Evolutionary conservation across 30 jellyfish, hydroid and myxozoan genomes (phyloP), one percentile per base, ranked within the genome.

Genomic region (Pseudorhiza aurosa): DNA sequence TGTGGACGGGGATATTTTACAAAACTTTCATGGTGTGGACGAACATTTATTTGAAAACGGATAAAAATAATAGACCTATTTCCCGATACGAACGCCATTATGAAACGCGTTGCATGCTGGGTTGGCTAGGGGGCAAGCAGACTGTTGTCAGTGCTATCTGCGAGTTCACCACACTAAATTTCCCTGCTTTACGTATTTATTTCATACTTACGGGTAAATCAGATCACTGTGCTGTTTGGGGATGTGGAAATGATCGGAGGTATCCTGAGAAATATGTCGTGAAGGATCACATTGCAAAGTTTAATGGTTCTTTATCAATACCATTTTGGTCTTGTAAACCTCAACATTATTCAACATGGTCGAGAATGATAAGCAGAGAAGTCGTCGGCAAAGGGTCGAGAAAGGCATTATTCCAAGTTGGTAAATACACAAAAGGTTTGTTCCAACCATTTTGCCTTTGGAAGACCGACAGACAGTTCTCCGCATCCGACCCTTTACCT

Each of bases 201-300:
- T 30, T 35, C 56, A 27, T 8, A 27, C 19, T 62, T 62, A 35
- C 31, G 53, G 76, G 56, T 62, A 29, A 62, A 29, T 35, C 76
- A 26, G 53, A 62, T 62, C 76, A 62, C 31, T 62, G 76, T 62
- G 76, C 76, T 62, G 76, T 62, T 62, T 26, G 76, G 76, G 76
- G 76, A n/a, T 62, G 76, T 62, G 76, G 31, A 26, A 62, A 62
- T 62, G 76, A 62, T 62, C 76, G 76, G 56, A 62, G 76, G 24
- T 62, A 62, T 62, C 76, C 76, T 62, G 76, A 62, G 39, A 56
- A 56, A 39, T 56, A 56, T 56, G 70, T 56, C 19, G 25, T 56
- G 19, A 56, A 56, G 25, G 76, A 62, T 8, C 76, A 62, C 53
- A 62, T 62, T 29, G 28, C 76, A 29, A 55, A 51, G 24, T 62